Evolutionary conservation across 2,888 invertebrate species (phyloP), one percentile per base, ranked within the genome.

Genomic region (Caradrina clavipalpis): DNA sequence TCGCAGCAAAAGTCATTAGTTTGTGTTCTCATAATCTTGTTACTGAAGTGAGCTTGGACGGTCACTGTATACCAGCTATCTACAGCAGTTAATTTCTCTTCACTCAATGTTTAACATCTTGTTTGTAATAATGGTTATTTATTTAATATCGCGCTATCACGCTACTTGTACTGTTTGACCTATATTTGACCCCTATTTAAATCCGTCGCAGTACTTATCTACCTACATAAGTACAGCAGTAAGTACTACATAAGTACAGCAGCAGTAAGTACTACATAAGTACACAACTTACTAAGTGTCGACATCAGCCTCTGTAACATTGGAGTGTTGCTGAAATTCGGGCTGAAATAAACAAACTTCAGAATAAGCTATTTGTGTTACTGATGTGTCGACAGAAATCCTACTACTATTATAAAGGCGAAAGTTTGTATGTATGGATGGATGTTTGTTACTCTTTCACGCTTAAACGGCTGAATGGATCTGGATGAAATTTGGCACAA

Each of bases 1-100:
- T 75, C 72, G 60, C 26, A 42, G 60, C 54, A 69, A 17, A 69
- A 61, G 21, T 50, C 49, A 69, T 69, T 61, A 56, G 45, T 68
- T 61, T 15, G 53, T 47, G 73, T 55, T 26, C 56, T 54, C 47
- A 57, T 42, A 57, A 73, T 73, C 39, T 47, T 39, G 47, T 73
- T 65, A 31, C 17, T 13, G 42, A 19, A 70, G 54, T 50, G 42
- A 42, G 49, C 42, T 17, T 11, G 22, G 19, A 19, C 13, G 39
- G 19, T 7, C 53, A 11, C 35, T n/a, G 26, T 26, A 4, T 26
- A 26, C 19, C 2, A 22, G n/a, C n/a, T n/a, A n/a, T n/a, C n/a
- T 19, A 11, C 31, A 13, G 2, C 11, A 7, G 26, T 58, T 47
- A 66, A 58, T 19, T 57, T 49, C 22, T 65, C 47, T n/a, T 17